Evolutionary conservation across 2,888 invertebrate genomes (phyloP).

Genomic region (Arge pagana): DNA sequence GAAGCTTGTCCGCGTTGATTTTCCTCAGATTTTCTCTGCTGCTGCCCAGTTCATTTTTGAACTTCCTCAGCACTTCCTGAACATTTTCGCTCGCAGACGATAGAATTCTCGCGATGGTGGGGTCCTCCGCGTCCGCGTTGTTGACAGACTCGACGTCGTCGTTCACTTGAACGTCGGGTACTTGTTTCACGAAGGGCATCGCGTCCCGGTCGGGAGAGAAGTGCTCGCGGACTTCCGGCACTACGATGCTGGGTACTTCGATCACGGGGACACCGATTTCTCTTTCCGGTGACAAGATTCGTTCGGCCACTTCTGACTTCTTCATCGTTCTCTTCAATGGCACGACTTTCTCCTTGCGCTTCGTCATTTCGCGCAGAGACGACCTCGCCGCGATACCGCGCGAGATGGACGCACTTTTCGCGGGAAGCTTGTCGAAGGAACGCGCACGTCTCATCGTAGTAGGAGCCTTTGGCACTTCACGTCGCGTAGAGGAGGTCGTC

Average conservation of each 20-base stretch:
- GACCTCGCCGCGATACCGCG: not conserved
- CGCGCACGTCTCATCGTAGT: constrained; percentile 6
- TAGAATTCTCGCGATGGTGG: constrained; percentile 9
- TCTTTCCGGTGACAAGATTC: constrained; percentile 20
- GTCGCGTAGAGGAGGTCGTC: not conserved
- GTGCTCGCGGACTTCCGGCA: constrained; percentile 15
- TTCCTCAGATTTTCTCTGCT: constrained; percentile 13
- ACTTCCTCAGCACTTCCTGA: constrained; percentile 12
- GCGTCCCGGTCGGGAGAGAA: constrained; percentile 7
- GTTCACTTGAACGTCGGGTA: constrained; percentile 4
- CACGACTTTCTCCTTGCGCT: not conserved
- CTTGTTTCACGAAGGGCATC: not conserved
- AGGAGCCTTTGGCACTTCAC: not conserved
- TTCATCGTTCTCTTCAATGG: constrained; percentile 1
- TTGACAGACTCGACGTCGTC: constrained; percentile 7
- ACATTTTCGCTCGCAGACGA: constrained; percentile 21
- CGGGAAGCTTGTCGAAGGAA: constrained; percentile 9
- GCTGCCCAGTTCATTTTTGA: constrained; percentile 19
- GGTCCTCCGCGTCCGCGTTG: constrained; percentile 1
- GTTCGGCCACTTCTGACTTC: constrained; percentile 12
- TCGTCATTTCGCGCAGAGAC: constrained; percentile 9
- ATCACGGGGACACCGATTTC: constrained; percentile 14
- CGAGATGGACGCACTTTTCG: not conserved
- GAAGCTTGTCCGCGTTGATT: constrained; percentile 20
- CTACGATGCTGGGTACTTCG: constrained; percentile 9